Conservation (phyloP, 2,888 invertebrate genomes). For the Dendrolimus pini region DNA sequence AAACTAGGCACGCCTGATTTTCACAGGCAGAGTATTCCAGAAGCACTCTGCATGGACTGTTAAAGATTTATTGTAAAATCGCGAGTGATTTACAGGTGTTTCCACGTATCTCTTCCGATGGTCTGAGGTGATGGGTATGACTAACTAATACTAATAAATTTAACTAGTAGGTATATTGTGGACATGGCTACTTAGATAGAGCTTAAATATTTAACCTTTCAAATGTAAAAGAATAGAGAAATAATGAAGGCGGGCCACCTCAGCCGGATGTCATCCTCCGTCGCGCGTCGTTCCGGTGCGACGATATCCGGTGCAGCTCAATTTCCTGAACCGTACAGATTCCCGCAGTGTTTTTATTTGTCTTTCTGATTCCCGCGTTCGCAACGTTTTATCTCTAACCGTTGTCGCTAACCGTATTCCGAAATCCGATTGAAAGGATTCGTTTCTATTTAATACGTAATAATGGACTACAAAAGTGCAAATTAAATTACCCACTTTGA, state of each 20-base stretch:
- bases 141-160: too few relatives aligned
- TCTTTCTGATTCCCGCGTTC: constrained; percentile 37
- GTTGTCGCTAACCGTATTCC: constrained; percentile 7
- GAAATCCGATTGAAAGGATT: not conserved
- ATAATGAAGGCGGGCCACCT: constrained; percentile 60
- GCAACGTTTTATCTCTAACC: constrained; percentile 10
- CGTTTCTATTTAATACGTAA: not conserved
- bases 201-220: constrained; percentile 7
- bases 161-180: too few relatives aligned
- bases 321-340: constrained; percentile 64
- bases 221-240: constrained; percentile 41
- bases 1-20: too few relatives aligned
- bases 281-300: constrained; percentile 66
- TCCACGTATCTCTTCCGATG: too few relatives aligned
- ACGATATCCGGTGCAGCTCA: constrained; percentile 73
- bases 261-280: constrained; percentile 62
- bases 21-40: too few relatives aligned
- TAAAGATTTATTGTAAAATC: too few relatives aligned
- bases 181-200: too few relatives aligned
- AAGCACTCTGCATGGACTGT: too few relatives aligned
- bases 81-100: too few relatives aligned
- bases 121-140: too few relatives aligned
- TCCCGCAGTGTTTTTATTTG: constrained; percentile 54
- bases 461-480: constrained; percentile 1
- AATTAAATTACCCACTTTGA: not conserved